Conservation (phyloP, 2,797 vertebrate genomes). For the Pterois miles region DNA sequence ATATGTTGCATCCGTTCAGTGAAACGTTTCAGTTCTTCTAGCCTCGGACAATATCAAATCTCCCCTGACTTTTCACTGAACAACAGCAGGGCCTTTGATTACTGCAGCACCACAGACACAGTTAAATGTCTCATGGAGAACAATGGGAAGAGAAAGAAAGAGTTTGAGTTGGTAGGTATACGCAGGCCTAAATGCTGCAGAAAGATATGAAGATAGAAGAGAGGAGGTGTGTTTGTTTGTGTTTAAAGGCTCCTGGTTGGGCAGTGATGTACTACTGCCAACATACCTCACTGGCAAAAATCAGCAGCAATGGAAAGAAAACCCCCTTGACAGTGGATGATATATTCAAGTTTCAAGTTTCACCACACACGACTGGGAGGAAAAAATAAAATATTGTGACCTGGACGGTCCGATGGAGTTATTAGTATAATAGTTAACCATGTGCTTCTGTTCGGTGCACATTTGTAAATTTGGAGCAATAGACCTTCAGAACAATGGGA, state of each 20-base stretch:
- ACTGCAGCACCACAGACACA: constrained; percentile 5
- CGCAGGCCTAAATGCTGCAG: background rate
- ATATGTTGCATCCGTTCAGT: background rate
- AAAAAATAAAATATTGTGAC: too few relatives aligned
- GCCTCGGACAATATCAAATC: background rate
- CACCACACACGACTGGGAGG: too few relatives aligned
- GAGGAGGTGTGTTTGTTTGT: constrained; percentile 38
- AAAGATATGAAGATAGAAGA: constrained; percentile 24
- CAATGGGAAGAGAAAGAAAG: constrained; percentile 9
- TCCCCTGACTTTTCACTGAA: background rate
- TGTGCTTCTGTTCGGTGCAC: too few relatives aligned
- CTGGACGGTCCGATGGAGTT: too few relatives aligned
- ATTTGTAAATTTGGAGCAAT: too few relatives aligned
- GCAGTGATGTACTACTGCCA: constrained; percentile 35
- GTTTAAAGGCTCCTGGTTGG: constrained; percentile 51
- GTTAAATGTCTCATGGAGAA: constrained; percentile 6
- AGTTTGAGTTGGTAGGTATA: background rate
- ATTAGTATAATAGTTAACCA: too few relatives aligned
- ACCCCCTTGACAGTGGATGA: constrained; percentile 8
- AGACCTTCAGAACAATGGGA: too few relatives aligned
- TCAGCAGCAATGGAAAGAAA: constrained; percentile 31
- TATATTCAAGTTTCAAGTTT: too few relatives aligned
- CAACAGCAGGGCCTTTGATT: constrained; percentile 40
- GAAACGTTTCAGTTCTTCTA: constrained; percentile 9
- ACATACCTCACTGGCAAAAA: constrained; percentile 27